Evolutionary conservation across 2,888 invertebrate genomes (phyloP).

Genomic region (Urechis unicinctus): DNA sequence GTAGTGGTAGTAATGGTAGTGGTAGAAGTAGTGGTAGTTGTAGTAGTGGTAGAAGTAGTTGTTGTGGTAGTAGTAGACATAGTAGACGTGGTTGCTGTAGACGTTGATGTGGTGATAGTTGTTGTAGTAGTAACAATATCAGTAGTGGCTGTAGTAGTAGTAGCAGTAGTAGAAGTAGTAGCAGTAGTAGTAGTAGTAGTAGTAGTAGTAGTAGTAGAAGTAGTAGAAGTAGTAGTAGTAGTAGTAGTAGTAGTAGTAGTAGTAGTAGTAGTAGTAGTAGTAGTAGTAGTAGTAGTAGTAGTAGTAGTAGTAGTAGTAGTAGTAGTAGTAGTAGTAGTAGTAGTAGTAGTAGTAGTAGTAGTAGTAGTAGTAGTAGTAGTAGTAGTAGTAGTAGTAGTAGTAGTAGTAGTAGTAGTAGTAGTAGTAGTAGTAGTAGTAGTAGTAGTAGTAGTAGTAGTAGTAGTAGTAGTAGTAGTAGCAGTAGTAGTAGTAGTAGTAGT

Average conservation of each 20-base stretch:
- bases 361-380: no score
- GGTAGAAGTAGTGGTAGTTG: not conserved
- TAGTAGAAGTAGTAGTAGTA: not conserved
- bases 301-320: not conserved
- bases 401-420: no score
- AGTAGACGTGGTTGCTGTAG: not conserved
- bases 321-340: constrained; percentile 2
- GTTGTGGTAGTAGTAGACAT: not conserved
- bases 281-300: constrained; percentile 1
- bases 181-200: constrained; percentile 1
- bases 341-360: no score
- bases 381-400: no score
- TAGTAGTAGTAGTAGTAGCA: constrained; percentile 2
- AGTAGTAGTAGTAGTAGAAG: constrained; percentile 1
- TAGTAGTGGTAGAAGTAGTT: not conserved
- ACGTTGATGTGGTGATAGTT: not conserved
- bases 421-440: no score
- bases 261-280: not conserved
- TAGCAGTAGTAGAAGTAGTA: not conserved
- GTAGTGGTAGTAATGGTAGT: not conserved
- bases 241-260: constrained; percentile 1
- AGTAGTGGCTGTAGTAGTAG: constrained; percentile 1
- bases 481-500: constrained; percentile 1
- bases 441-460: not conserved
- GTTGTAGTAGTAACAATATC: not conserved